These are phyloP conservation scores for Callyntrura sp. DNA, from an alignment of 2,888 invertebrate species.

Conservation along the genomic window DNA sequence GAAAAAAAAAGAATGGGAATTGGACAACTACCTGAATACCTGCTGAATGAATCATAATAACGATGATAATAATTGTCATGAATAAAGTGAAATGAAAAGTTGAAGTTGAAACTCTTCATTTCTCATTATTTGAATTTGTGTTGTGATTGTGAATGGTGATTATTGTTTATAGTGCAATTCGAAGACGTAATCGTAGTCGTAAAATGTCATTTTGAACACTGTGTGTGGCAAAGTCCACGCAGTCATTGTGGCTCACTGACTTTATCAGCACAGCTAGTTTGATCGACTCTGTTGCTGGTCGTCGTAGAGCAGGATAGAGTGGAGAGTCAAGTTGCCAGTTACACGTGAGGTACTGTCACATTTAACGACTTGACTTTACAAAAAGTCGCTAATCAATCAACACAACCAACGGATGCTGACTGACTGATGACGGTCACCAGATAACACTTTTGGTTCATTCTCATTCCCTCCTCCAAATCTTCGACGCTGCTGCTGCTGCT, in stretches of 20 bases:
- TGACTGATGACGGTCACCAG: constrained; percentile 12
- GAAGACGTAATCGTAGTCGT: constrained; percentile 17
- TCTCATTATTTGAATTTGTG: neutral
- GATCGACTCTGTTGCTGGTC: neutral
- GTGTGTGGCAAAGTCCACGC: constrained; percentile 12
- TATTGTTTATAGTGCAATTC: constrained; percentile 18
- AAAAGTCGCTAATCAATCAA: constrained; percentile 25
- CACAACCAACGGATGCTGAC: neutral
- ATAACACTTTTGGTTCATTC: neutral
- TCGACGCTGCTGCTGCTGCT: neutral
- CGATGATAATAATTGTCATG: neutral
- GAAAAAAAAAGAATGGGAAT: neutral
- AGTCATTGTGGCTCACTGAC: neutral
- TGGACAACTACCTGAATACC: constrained; percentile 32
- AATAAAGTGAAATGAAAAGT: neutral
- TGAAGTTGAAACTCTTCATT: constrained; percentile 16
- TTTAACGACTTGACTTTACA: neutral
- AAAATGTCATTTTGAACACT: constrained; percentile 37
- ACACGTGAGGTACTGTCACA: constrained; percentile 4
- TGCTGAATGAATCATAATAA: constrained; percentile 21
- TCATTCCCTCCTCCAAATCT: neutral
- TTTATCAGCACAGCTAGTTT: neutral
- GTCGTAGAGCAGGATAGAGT: neutral
- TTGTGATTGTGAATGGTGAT: neutral
- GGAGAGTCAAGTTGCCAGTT: neutral